Evolutionary conservation across 2,113 vertebrate genomes (phyloP), one percentile per base, ranked within the genome.

Genomic region (Thunnus thynnus): DNA sequence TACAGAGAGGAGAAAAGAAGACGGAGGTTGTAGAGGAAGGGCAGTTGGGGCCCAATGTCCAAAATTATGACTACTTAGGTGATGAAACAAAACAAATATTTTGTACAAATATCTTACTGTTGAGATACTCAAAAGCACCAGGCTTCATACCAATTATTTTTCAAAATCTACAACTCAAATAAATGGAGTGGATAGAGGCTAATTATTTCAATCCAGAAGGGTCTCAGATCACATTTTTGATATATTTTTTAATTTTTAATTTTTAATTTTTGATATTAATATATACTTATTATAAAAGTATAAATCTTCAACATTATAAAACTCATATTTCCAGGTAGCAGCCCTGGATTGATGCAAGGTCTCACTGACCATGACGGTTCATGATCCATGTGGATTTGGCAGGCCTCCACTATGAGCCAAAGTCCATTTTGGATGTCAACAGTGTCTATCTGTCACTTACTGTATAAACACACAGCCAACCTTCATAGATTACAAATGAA

Each of bases 371-470:
- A 16, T 9, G 2, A 2, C 44, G 8, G 55, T 50, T 48, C 65
- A 32, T 57, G 76, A 75, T 56, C 65, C 51, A 60, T 57, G 8
- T 68, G 14, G 44, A 55, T 72, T 50, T 88, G 82, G 86, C 72
- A 86, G 44, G 0, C 3, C 5, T 55, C 44, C 50, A n/a, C 44
- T 73, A 52, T 46, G 52, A 87, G 25, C 46, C 80, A 86, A 69
- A 88, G 86, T 89, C 88, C 83, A 46, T 75, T 84, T 57, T 50
- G 47, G 41, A 66, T 68, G 75, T 84, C 81, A 86, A 85, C 76
- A 87, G 41, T 57, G 44, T 71, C 66, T 51, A 41, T 83, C 67
- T 51, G 46, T 83, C 67, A 70, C 17, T 50, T 65, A 82, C 60
- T 85, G 74, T 84, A 73, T 69, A 86, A 82, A 88, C 77, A 86